Evolutionary conservation across 53 echinoderm and acorn worm genomes (phyloP), one percentile per base, ranked within the genome.

Genomic region (Holothuria leucospilota): DNA sequence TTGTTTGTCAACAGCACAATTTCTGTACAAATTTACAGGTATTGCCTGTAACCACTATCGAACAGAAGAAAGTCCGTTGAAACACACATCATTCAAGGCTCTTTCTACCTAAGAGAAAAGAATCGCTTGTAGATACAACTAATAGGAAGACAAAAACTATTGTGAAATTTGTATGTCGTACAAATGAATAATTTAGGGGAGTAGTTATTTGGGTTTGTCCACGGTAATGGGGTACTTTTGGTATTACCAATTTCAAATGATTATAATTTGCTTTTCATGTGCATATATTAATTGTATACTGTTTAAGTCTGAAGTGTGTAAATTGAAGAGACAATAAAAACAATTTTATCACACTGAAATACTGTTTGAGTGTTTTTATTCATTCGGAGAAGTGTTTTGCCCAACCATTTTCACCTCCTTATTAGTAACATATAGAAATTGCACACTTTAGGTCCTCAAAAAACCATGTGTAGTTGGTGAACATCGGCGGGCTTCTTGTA

Each of bases 151-250:
- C 5, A 6, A 42, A 42, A 42, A 42, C 42, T 42, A 42, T 42
- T 42, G 9, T 6, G 5, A 42, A 42, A 42, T 5, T 42, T 42
- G 42, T 42, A 42, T 42, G 42, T 42, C 42, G 42, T 42, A 5
- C 42, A 42, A 42, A 9, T 9, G 5, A 42, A 42, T 42, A 42
- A 42, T 6, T 42, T 42, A 42, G 42, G 5, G 5, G 9, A 6
- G 42, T 42, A 42, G 9, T 42, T 42, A 52, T 40, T 40, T 40
- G 40, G 40, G 28, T 25, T 28, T 70, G 28, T 70, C 71, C 71
- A 70, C 71, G 10, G 70, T 69, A 69, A 69, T 69, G 70, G 70
- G 70, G 70, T 69, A 69, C 70, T 28, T 69, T 69, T 69, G 70
- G 30, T 69, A 69, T 69, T 69, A 69, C 2, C 9, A 5, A 10